Evolutionary conservation across 2,797 vertebrate genomes (phyloP).

Genomic region (Sebastes hopkinsi): DNA sequence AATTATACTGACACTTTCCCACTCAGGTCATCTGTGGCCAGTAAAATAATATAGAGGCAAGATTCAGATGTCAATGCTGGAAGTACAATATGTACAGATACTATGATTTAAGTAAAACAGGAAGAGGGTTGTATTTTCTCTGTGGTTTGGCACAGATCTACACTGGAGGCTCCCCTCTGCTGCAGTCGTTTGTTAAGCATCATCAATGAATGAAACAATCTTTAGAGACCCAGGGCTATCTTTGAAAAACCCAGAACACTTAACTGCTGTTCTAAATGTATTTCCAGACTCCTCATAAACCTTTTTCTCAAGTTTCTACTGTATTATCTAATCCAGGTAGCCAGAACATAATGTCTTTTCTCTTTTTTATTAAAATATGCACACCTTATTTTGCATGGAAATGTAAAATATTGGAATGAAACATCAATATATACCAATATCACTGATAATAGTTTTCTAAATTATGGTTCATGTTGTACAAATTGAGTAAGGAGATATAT

Average conservation of each 20-base stretch:
- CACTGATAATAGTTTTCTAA: too few species aligned
- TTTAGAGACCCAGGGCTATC: background rate
- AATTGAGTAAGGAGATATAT: too few species aligned
- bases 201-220: slow-evolving; percentile 5
- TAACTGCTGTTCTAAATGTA: background rate
- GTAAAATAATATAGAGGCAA: slow-evolving; percentile 8
- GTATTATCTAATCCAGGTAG: background rate
- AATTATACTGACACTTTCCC: background rate
- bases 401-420: background rate
- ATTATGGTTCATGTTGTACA: background rate
- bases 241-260: background rate
- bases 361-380: background rate
- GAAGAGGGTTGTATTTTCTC: slow-evolving; percentile 10
- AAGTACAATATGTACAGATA: slow-evolving; percentile 14
- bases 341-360: background rate
- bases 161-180: background rate
- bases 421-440: background rate
- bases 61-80: background rate
- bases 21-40: slow-evolving; percentile 8
- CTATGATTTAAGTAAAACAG: slow-evolving; percentile 16
- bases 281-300: background rate
- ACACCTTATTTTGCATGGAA: background rate
- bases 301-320: background rate
- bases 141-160: slow-evolving; percentile 27
- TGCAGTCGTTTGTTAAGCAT: background rate